Conservation (phyloP, 2,797 vertebrate species). For the Pterois miles region DNA sequence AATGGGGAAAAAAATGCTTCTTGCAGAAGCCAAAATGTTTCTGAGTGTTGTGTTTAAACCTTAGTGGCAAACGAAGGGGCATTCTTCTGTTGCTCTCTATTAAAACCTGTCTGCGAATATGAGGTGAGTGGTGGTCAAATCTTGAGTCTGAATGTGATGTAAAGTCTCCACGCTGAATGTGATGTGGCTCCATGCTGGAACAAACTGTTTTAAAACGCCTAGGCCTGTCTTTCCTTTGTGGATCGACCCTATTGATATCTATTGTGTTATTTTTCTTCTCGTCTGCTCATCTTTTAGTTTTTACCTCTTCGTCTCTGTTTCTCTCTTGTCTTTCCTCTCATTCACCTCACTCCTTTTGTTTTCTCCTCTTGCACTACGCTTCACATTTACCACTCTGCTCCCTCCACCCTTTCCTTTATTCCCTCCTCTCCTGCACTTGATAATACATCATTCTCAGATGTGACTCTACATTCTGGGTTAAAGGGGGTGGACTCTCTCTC, state of each 20-base stretch:
- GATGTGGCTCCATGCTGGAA: neutral
- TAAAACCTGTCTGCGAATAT: constrained; percentile 15
- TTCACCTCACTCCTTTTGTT: constrained; percentile 44
- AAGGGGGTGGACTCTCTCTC: constrained; percentile 22
- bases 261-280: neutral
- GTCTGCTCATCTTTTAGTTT: neutral
- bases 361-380: constrained; percentile 27
- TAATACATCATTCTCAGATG: constrained; percentile 61
- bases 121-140: no score
- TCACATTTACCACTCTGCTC: constrained; percentile 33
- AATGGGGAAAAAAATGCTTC: no score
- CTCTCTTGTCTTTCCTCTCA: constrained; percentile 6
- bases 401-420: constrained; percentile 37
- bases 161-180: neutral
- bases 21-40: neutral
- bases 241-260: neutral
- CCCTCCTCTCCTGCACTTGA: constrained; percentile 43
- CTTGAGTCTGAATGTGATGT: neutral
- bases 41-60: neutral
- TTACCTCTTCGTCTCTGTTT: constrained; percentile 17
- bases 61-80: neutral
- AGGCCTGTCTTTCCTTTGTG: neutral
- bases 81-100: neutral
- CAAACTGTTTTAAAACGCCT: neutral
- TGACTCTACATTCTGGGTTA: constrained; percentile 59